A percentile compares a stretch with the other conserved stretches of the same genome.
These are phyloP conservation scores for Octonoba sinensis DNA, from an alignment of 2,888 invertebrate species.

Conservation along the genomic window DNA sequence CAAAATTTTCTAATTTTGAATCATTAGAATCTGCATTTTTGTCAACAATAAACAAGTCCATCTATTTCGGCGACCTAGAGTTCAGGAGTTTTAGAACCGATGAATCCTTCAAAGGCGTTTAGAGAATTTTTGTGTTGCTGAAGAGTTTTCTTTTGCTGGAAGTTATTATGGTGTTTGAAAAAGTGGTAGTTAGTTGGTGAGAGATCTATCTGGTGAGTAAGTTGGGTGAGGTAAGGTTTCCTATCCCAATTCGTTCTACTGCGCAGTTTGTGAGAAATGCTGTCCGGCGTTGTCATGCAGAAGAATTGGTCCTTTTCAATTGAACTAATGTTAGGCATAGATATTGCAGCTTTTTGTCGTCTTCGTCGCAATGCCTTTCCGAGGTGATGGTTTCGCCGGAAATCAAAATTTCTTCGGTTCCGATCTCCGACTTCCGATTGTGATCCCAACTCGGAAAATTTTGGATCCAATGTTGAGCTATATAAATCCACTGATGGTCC, in stretches of 20 bases:
- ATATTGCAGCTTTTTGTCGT: background rate
- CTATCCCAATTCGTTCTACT: background rate
- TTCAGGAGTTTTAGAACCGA: background rate
- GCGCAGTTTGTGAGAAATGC: background rate
- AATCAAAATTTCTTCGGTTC: background rate
- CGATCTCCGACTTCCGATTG: too few species aligned
- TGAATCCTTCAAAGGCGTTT: background rate
- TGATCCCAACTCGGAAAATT: background rate
- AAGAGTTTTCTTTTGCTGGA: background rate
- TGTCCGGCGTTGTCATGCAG: background rate
- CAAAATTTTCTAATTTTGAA: too few species aligned
- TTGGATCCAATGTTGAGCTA: background rate
- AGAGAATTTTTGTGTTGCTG: background rate
- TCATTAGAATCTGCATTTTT: background rate
- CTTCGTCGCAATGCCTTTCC: background rate
- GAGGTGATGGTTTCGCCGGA: background rate
- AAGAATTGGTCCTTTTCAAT: constrained; percentile 6
- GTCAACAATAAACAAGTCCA: background rate
- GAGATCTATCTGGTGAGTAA: background rate
- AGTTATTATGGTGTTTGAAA: background rate
- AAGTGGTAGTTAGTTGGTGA: background rate
- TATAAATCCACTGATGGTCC: background rate
- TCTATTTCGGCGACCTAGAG: background rate
- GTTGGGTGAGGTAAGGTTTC: background rate
- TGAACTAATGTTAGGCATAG: background rate